Evolutionary conservation across 2,113 vertebrate genomes (phyloP), one percentile per base, ranked within the genome.

Genomic region (Channa argus): DNA sequence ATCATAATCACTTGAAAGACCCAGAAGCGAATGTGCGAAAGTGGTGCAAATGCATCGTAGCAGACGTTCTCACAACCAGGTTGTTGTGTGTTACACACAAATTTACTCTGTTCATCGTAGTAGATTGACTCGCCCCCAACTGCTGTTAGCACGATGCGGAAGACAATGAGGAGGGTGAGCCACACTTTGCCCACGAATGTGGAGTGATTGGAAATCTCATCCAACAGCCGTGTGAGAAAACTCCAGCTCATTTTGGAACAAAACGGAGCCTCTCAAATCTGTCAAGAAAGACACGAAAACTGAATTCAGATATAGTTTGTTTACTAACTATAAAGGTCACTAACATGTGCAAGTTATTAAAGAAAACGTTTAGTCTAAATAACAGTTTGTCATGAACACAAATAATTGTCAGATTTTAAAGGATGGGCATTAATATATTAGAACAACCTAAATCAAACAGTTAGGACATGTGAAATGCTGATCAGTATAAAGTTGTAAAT

Each of bases 71-170:
- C 97, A 0, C 97, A 97, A 60, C 97, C 97, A 0, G 97, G 97
- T 54, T 98, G 97, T 65, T 95, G 90, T 0, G 96, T 98, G 92
- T 97, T 98, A 43, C 97, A 98, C 14, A 93, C 93, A 3, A 98
- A 98, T 79, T 97, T 97, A 83, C 96, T 97, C 94, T 98, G 97
- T 88, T 98, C 97, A 50, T 98, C 96, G 0, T 97, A 97, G 92
- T 98, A 98, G 86, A 98, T 98, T 0, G 96, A 96, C 76, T 97
- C 97, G 0, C 97, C 97, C 0, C 97, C 97, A 4, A 97, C 96
- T 0, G 96, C 96, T 0, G 96, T 97, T 86, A 98, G 88, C 73
- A 98, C 96, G 0, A 98, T 97, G 61, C 97, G 94, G 79, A 98
- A 98, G 11, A 97, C 92, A 0, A 98, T 96, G 65, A 98, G 94